Conservation (phyloP, 1,140 invertebrate species). For the Leptoteleia sp. region DNA sequence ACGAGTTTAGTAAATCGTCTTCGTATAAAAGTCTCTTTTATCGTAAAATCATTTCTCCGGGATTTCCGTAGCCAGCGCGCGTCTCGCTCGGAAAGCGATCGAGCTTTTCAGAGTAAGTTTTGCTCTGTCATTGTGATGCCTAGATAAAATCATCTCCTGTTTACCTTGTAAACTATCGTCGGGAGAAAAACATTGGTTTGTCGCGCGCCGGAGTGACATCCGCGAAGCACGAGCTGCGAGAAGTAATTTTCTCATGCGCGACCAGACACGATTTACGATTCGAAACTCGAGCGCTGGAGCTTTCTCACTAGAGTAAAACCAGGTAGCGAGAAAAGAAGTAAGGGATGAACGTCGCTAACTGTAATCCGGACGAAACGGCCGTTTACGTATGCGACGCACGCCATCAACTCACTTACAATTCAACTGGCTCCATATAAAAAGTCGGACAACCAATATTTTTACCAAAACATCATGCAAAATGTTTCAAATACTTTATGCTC, state of each 20-base stretch:
- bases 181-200: conserved; percentile 62
- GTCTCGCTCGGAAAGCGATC: conserved; percentile 15
- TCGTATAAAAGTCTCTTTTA: conserved; percentile 26
- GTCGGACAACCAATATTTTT: conserved; percentile 51
- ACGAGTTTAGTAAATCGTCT: conserved; percentile 47
- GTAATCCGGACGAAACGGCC: conserved; percentile 56
- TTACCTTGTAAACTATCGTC: conserved; percentile 52
- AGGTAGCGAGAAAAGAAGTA: conserved; percentile 60
- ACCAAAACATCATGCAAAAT: conserved; percentile 33
- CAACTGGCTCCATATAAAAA: conserved; percentile 33
- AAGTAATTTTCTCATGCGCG: conserved; percentile 69
- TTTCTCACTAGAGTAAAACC: conserved; percentile 31
- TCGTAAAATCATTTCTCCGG: conserved; percentile 46
- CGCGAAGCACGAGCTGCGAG: conserved; percentile 59
- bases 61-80: conserved; percentile 1
- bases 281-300: conserved; percentile 53
- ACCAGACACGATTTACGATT: conserved; percentile 67
- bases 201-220: conserved; percentile 48
- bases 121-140: conserved; percentile 33
- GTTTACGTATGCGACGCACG: conserved; percentile 65
- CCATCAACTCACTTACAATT: conserved; percentile 62
- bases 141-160: conserved; percentile 59
- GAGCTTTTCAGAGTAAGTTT: conserved; percentile 33
- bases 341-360: conserved; percentile 64
- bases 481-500: conserved; percentile 3